Conservation (phyloP, 1,140 invertebrate species). For the Drosophila triauraria region DNA sequence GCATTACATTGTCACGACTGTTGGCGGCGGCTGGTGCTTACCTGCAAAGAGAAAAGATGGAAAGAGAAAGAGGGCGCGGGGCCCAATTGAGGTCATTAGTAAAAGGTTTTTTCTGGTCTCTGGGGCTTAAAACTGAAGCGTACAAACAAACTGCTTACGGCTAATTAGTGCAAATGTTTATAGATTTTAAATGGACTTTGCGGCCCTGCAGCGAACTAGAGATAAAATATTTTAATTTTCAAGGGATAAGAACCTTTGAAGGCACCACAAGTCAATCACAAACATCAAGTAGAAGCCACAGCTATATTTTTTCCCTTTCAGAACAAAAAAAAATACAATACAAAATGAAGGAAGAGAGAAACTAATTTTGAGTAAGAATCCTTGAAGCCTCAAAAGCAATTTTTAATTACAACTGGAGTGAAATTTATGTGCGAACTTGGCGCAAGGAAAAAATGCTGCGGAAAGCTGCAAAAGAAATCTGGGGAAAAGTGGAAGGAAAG, state of each 20-base stretch:
- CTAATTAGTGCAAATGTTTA: conserved; percentile 55
- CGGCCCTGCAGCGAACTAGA: neutral
- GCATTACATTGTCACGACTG: conserved; percentile 68
- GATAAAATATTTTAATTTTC: conserved; percentile 5
- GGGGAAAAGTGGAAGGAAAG: conserved; percentile 20
- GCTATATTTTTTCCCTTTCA: neutral
- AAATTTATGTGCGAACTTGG: conserved; percentile 78
- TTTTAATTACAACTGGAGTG: conserved; percentile 80
- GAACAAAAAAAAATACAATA: neutral
- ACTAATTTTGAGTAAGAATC: conserved; percentile 75
- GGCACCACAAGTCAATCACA: conserved; percentile 11
- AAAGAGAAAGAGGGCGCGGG: conserved; percentile 21
- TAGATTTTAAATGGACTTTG: conserved; percentile 38
- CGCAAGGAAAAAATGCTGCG: conserved; percentile 12
- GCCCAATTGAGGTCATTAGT: conserved; percentile 74
- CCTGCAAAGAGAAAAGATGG: conserved; percentile 71
- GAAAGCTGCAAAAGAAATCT: conserved; percentile 21
- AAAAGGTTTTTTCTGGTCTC: conserved; percentile 55
- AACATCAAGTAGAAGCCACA: conserved; percentile 11
- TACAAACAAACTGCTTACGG: conserved; percentile 31
- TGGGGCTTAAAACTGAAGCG: conserved; percentile 13
- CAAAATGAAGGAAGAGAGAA: conserved; percentile 32
- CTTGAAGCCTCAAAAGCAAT: conserved; percentile 71
- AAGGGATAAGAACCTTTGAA: conserved; percentile 3
- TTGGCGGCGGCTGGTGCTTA: conserved; percentile 53